Conservation (phyloP, 1,140 invertebrate genomes). For the Drosophila yakuba region DNA sequence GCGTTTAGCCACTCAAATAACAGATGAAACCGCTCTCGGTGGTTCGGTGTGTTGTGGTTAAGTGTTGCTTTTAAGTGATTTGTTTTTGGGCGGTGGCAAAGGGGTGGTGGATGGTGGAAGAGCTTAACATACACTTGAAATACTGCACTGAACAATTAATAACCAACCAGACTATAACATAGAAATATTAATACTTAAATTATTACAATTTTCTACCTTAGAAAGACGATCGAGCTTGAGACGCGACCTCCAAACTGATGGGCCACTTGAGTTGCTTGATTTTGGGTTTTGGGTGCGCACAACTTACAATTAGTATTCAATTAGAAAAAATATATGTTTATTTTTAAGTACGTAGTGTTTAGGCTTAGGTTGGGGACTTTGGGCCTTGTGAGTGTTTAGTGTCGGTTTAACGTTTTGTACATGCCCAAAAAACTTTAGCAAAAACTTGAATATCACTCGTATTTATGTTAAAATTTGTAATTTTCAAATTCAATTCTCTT, state of each 20-base stretch:
- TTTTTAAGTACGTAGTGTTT: conserved; percentile 26
- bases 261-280: conserved; percentile 27
- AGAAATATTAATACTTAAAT: conserved; percentile 53
- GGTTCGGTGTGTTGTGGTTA: conserved; percentile 31
- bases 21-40: conserved; percentile 55
- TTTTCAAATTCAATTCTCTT: conserved; percentile 79
- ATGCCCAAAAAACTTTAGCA: conserved; percentile 55
- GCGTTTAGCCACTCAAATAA: conserved; percentile 34
- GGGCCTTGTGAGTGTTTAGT: conserved; percentile 19
- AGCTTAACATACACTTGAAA: conserved; percentile 50
- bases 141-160: conserved; percentile 52
- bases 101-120: neutral
- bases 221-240: conserved; percentile 47
- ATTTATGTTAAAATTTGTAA: conserved; percentile 59
- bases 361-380: neutral
- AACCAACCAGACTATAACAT: conserved; percentile 54
- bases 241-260: conserved; percentile 17
- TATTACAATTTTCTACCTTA: conserved; percentile 49
- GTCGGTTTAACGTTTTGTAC: conserved; percentile 51
- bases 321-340: conserved; percentile 48
- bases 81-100: neutral
- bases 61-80: conserved; percentile 10
- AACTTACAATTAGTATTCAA: conserved; percentile 48
- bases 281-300: conserved; percentile 31
- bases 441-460: conserved; percentile 58